A percentile compares a stretch with the other conserved stretches of the same genome.
phyloP scores from a whole-genome alignment of 1,140 invertebrate genomes.

The Megalopta genalis region DNA sequence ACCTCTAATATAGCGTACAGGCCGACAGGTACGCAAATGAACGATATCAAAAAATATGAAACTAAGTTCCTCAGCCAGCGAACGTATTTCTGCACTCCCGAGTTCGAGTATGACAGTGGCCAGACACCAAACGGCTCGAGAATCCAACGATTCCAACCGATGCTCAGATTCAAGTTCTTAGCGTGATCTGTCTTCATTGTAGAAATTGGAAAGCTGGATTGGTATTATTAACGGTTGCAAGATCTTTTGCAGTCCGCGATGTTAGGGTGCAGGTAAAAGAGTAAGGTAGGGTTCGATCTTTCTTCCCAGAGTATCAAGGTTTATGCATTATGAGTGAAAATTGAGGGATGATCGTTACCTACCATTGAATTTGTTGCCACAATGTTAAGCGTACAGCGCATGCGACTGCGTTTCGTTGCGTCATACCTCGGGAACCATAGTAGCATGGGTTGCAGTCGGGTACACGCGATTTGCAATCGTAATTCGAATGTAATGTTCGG shows the following conservation, averaged over 20 bases:
- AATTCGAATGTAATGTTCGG: too few relatives aligned
- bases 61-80: neutral
- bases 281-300: neutral
- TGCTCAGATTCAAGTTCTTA: constrained; percentile 1
- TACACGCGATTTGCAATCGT: too few relatives aligned
- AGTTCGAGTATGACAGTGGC: neutral
- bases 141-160: constrained; percentile 35
- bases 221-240: neutral
- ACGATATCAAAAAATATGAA: neutral
- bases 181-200: constrained; percentile 10
- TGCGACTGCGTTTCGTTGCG: neutral
- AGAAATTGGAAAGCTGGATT: too few relatives aligned
- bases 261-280: neutral
- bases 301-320: too few relatives aligned
- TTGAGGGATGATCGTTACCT: neutral
- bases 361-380: neutral
- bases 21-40: neutral
- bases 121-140: constrained; percentile 47
- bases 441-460: too few relatives aligned
- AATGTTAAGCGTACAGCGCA: neutral
- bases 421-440: neutral
- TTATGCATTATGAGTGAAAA: neutral
- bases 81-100: neutral
- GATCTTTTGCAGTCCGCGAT: too few relatives aligned
- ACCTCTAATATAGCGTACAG: constrained; percentile 40